Conservation (phyloP, 2,113 vertebrate genomes). For the Clarias macrocephalus region DNA sequence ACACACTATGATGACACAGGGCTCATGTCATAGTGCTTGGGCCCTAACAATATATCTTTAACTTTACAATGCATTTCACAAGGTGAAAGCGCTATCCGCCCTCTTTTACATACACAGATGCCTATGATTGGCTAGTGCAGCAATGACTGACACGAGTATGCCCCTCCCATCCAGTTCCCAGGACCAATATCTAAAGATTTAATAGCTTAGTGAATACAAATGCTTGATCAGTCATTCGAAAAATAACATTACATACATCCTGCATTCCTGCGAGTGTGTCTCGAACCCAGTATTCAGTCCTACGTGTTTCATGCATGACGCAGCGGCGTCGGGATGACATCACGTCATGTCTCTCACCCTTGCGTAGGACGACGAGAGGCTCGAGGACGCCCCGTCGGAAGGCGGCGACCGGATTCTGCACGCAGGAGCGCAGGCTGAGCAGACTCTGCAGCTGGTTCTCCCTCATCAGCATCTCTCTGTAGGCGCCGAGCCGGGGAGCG, state of each 20-base stretch:
- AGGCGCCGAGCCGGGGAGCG: constrained; percentile 78
- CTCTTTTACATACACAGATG: not conserved
- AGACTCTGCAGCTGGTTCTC: constrained; percentile 90
- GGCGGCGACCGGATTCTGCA: constrained; percentile 90
- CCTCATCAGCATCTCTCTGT: constrained; percentile 84
- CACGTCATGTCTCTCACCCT: constrained; percentile 72
- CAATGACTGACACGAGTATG: not conserved
- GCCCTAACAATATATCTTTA: not conserved
- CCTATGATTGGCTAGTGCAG: not conserved
- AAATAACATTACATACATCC: not conserved
- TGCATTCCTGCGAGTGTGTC: not conserved
- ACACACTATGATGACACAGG: too few relatives aligned
- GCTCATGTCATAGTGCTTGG: too few relatives aligned
- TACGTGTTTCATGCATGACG: not conserved
- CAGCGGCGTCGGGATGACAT: not conserved
- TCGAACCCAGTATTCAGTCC: not conserved
- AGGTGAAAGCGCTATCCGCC: not conserved
- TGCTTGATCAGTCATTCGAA: not conserved
- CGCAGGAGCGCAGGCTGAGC: constrained; percentile 91
- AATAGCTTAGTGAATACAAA: not conserved
- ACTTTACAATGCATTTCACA: not conserved
- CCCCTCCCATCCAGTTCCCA: not conserved
- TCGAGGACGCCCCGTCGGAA: constrained; percentile 89
- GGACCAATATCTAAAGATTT: not conserved
- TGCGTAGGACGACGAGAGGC: constrained; percentile 81